These are phyloP conservation scores for Pteronura brasiliensis DNA, from an alignment of 2,113 vertebrate species.

Conservation along the genomic window DNA sequence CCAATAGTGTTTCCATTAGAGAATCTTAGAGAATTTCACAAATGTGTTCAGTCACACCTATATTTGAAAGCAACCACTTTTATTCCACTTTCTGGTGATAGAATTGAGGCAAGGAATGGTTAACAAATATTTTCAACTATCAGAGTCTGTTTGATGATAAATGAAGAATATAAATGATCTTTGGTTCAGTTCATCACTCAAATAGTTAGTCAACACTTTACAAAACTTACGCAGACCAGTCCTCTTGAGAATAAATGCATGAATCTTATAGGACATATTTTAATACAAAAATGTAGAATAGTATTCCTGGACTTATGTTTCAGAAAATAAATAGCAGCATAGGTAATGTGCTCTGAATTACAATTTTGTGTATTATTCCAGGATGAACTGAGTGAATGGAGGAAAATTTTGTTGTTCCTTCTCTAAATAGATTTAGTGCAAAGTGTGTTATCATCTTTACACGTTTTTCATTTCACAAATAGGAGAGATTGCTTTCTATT, in stretches of 20 bases:
- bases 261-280: slow-evolving; percentile 28
- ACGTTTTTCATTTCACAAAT: slow-evolving; percentile 56
- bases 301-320: slow-evolving; percentile 46
- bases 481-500: slow-evolving; percentile 56
- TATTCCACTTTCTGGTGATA: slow-evolving; percentile 36
- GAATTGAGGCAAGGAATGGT: slow-evolving; percentile 48
- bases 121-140: slow-evolving; percentile 64
- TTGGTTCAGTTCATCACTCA: slow-evolving; percentile 54
- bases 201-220: slow-evolving; percentile 49
- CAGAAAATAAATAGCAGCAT: not conserved
- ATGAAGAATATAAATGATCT: slow-evolving; percentile 41
- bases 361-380: slow-evolving; percentile 44
- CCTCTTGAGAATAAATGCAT: slow-evolving; percentile 34
- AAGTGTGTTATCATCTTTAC: slow-evolving; percentile 53
- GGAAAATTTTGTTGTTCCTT: slow-evolving; percentile 50
- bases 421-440: slow-evolving; percentile 49
- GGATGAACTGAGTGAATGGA: slow-evolving; percentile 47
- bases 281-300: slow-evolving; percentile 53
- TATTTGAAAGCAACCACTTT: slow-evolving; percentile 58
- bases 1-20: slow-evolving; percentile 20
- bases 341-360: slow-evolving; percentile 45
- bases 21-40: slow-evolving; percentile 51
- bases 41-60: not conserved
- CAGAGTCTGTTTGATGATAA: slow-evolving; percentile 44
- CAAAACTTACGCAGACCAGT: not conserved